Evolutionary conservation across 2,113 vertebrate species (phyloP).

Genomic region (Gracilinanus agilis): DNA sequence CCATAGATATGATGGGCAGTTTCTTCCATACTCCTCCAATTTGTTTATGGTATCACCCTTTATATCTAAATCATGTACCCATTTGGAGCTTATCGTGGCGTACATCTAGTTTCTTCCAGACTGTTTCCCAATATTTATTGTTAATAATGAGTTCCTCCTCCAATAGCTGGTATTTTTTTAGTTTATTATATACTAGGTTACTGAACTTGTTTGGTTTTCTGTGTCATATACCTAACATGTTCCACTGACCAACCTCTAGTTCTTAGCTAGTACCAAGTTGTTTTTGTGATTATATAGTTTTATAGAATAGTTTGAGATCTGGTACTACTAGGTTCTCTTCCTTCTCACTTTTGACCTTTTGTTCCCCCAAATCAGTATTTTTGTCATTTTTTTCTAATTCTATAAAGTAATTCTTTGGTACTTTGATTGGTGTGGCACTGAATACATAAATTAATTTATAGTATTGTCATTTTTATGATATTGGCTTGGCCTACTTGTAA

Average conservation of each 20-base stretch:
- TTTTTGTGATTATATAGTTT: not conserved
- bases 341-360: not conserved
- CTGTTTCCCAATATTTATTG: not conserved
- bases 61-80: not conserved
- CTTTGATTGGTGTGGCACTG: no score
- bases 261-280: not conserved
- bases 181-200: not conserved
- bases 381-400: not conserved
- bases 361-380: not conserved
- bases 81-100: not conserved
- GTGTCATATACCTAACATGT: not conserved
- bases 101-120: not conserved
- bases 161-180: not conserved
- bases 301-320: not conserved
- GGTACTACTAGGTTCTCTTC: not conserved
- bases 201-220: not conserved
- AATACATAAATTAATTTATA: not conserved
- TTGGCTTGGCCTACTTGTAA: not conserved
- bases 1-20: not conserved
- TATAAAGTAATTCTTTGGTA: not conserved
- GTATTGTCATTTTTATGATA: not conserved
- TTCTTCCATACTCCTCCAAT: not conserved
- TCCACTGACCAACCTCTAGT: not conserved
- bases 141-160: not conserved
- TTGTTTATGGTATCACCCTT: not conserved